Percentiles rank a stretch among this genome's conserved stretches.
Conservation (phyloP, 2,113 vertebrate species). For the Redunca redunca region DNA sequence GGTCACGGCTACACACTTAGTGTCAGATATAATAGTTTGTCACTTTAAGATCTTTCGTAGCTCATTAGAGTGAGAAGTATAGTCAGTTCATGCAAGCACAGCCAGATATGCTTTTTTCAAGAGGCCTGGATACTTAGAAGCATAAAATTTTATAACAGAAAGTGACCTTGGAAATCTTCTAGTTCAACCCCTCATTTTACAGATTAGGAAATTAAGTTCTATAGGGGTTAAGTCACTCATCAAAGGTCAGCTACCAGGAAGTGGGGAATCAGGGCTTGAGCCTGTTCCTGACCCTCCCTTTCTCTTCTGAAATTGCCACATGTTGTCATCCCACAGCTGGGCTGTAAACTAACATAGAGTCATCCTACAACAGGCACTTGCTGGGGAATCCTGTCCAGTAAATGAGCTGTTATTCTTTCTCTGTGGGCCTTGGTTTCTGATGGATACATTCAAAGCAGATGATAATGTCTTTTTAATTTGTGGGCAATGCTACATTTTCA, state of each 20-base stretch:
- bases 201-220: constrained; percentile 49
- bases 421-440: not conserved
- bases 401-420: not conserved
- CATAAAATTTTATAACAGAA: constrained; percentile 47
- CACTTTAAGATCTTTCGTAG: not conserved
- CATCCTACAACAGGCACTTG: not conserved
- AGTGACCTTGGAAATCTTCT: constrained; percentile 43
- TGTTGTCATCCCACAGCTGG: not conserved
- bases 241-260: constrained; percentile 32
- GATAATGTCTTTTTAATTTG: constrained; percentile 33
- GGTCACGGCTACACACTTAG: not conserved
- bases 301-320: not conserved
- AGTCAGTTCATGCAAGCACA: not conserved
- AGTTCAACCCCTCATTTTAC: constrained; percentile 20
- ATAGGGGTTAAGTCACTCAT: constrained; percentile 5
- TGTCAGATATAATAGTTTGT: not conserved
- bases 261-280: not conserved
- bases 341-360: not conserved
- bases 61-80: not conserved
- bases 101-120: not conserved
- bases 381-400: not conserved
- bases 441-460: constrained; percentile 22
- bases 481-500: constrained; percentile 14
- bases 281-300: not conserved
- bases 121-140: not conserved